phyloP scores from a whole-genome alignment of 2,888 invertebrate genomes.

The Kryphioiulus occultus region DNA sequence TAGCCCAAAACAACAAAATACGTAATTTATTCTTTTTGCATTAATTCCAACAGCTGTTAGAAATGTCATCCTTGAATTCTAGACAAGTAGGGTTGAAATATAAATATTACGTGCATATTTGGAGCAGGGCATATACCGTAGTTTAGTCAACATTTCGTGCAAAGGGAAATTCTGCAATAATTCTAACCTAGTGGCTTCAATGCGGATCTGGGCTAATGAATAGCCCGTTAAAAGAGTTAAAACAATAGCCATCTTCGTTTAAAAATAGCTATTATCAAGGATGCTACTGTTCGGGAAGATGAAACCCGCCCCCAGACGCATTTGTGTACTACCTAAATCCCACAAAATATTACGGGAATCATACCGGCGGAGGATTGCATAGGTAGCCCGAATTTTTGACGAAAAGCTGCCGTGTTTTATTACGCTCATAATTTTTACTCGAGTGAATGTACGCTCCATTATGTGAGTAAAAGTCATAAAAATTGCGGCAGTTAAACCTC shows the following conservation, averaged over 20 bases:
- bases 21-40: too few relatives aligned
- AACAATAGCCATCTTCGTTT: neutral
- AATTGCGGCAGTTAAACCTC: neutral
- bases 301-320: neutral
- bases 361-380: neutral
- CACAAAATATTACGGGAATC: neutral
- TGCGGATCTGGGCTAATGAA: neutral
- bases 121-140: too few relatives aligned
- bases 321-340: neutral
- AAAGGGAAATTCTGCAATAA: too few relatives aligned
- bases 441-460: neutral
- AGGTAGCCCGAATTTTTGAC: neutral
- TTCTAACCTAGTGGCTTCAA: neutral
- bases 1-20: too few relatives aligned
- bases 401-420: neutral
- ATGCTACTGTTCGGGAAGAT: neutral
- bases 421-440: neutral
- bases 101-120: too few relatives aligned
- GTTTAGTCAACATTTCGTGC: conserved; percentile 23
- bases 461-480: neutral
- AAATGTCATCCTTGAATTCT: too few relatives aligned
- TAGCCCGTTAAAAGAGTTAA: neutral
- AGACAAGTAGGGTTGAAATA: too few relatives aligned
- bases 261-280: neutral
- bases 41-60: too few relatives aligned